Base-by-base conservation (phyloP, 2,888 invertebrate genomes). In the Brenthis ino region DNA sequence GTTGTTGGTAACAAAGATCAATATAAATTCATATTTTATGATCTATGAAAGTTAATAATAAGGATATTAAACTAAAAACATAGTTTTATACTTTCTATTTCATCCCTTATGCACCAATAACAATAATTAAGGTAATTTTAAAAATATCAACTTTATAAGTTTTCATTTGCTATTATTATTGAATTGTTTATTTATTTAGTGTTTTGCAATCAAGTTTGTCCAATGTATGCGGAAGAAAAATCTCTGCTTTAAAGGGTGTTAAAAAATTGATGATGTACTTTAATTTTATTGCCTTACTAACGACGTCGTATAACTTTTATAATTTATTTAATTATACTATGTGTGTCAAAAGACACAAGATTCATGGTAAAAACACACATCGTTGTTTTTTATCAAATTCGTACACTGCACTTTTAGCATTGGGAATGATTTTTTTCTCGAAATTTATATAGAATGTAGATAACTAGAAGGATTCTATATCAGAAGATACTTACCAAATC, bases 221-320 rank as follows among this genome's bases (percentile, higher is more conserved):
- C 50, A 50, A n/a, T 50, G n/a, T 50, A 50, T 60, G 48, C 50
- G 60, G 28, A 60, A 60, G 50, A 33, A 16, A 16, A 11, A 24
- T 1, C 50, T 60, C 47, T 60, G 50, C 37, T n/a, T n/a, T 37
- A 60, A 47, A 12, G 28, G 50, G 60, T 60, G 60, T 50, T 60
- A 60, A 60, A 60, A 60, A 6, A 28, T 50, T 60, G n/a, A 60
- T 50, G 28, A 33, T 50, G 24, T 60, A 60, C 28, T 50, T 50
- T 60, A 28, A 14, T n/a, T 60, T 60, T 60, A 60, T 6, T 33
- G 12, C 48, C 33, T 24, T 2, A 50, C n/a, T 60, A 60, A 60
- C 50, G 60, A 60, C 50, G 24, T 33, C 50, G 48, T 60, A 60
- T 60, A 60, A 50, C n/a, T 5, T 50, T 50, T 33, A 60, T 60